Evolutionary conservation across 1,140 invertebrate species (phyloP), one percentile per base, ranked within the genome.

Genomic region (Meteorus sp.): DNA sequence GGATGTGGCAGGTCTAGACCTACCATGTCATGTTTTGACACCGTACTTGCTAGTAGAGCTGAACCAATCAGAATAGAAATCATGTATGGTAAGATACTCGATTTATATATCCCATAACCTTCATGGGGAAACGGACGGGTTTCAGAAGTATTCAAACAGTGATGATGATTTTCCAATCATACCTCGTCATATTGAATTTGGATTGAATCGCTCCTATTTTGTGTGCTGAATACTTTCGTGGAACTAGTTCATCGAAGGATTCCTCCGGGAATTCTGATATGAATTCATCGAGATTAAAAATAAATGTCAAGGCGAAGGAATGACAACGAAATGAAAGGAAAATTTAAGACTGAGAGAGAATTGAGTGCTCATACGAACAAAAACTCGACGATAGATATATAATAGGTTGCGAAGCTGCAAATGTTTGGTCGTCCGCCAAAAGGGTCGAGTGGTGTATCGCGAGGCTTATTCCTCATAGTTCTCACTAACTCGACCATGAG

Each of bases 1-100:
- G 74, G 72, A 76, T 75, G 73, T 62, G 67, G 68, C 64, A 68
- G 65, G 44, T 75, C 73, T 29, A 60, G 58, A 33, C 35, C 59
- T 22, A 37, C 35, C 19, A 27, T 61, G 33, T 17, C 65, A 55
- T 51, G 55, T 43, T 54, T 62, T 19, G 35, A 37, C 9, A 48
- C 25, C 11, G 45, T 25, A 23, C 25, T 44, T n/a, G 56, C 60
- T n/a, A 35, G 50, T 55, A 62, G 55, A 33, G 61, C 67, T 43
- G 55, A 62, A 23, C 66, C 66, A 11, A 63, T 71, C 20, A 60
- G 52, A 51, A 52, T 70, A 45, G 70, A 74, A 70, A 47, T 71
- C 20, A 70, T 70, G 65, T 67, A 71, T 35, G 72, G 72, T 77
- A 75, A 13, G 59, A 51, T 29, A 22, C 1, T 20, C 37, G 8